Base-by-base conservation (phyloP, 2,113 vertebrate species). In the Ictalurus furcatus region DNA sequence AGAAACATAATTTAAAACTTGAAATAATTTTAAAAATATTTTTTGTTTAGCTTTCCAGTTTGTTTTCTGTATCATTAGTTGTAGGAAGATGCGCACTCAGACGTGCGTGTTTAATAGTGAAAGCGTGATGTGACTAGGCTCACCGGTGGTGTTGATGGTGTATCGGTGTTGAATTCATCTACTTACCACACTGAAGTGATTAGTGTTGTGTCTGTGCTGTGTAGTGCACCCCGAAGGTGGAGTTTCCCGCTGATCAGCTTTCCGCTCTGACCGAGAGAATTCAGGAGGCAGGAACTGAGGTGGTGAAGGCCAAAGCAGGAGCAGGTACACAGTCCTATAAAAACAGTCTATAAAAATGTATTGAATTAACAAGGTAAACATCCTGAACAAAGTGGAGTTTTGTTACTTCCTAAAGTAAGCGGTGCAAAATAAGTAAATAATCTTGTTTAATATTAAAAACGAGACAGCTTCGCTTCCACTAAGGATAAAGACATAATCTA, bases 211-310 rank as follows among this genome's bases (percentile, higher is more conserved):
- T 71, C 30, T 28, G 59, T 6, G 79, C 28, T 6, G 86, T 93
- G 6, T 88, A 97, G 96, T 98, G 98, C 88, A 97, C 97, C 0
- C 98, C 98, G 0, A 99, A 99, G 91, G 98, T 99, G 30, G 98
- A 99, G 85, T 97, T 99, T 61, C 97, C 98, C 16, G 95, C 97
- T 88, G 97, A 99, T 90, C 96, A 98, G 85, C 94, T 99, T 91
- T 87, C 95, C 0, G 89, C 97, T 0, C 95, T 99, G 89, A 97
- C 94, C 0, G 96, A 92, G 25, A 96, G 98, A 85, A 99, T 99
- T 94, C 98, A 99, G 92, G 98, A 99, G 88, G 98, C 98, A 0
- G 98, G 98, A 85, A 99, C 98, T 0, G 98, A 99, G 92, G 98
- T 99, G 85, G 98, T 99, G 59, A 97, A 99, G 92, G 98, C 98